Percentiles rank a stretch among this genome's conserved stretches.
These are phyloP conservation scores for Drosophila persimilis DNA, from an alignment of 1,140 invertebrate genomes.

Conservation along the genomic window DNA sequence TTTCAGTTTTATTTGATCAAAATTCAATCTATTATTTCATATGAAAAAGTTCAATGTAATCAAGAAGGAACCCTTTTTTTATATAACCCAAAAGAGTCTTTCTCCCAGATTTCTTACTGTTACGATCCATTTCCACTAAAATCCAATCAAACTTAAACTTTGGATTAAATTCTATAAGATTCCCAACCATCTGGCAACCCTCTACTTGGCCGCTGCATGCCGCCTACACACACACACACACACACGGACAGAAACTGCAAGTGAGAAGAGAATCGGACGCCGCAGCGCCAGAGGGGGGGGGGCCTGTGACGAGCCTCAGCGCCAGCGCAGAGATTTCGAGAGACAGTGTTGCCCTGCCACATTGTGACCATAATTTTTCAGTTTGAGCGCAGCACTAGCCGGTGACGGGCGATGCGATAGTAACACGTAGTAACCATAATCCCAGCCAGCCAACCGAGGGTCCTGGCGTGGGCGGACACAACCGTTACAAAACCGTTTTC, in stretches of 20 bases:
- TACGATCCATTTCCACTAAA: no score
- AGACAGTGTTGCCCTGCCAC: slow-evolving; percentile 40
- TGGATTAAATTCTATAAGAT: background rate
- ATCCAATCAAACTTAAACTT: no score
- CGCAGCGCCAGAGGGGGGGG: slow-evolving; percentile 6
- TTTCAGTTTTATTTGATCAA: background rate
- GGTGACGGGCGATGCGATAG: slow-evolving; percentile 73
- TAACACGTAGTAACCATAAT: slow-evolving; percentile 16
- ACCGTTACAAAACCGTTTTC: no score
- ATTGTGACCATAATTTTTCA: slow-evolving; percentile 73
- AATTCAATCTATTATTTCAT: no score
- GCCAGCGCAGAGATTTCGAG: slow-evolving; percentile 72
- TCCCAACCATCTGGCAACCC: slow-evolving; percentile 28
- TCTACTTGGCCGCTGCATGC: slow-evolving; percentile 43
- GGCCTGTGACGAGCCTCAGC: slow-evolving; percentile 45
- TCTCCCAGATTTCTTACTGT: no score
- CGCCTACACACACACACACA: slow-evolving; percentile 27
- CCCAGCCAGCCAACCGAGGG: slow-evolving; percentile 36
- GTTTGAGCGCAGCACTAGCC: slow-evolving; percentile 74
- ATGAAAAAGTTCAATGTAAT: no score
- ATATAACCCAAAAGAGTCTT: no score
- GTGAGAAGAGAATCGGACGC: slow-evolving; percentile 32
- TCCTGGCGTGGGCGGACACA: background rate
- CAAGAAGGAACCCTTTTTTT: no score
- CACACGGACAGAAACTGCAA: slow-evolving; percentile 54